Evolutionary conservation across 2,797 vertebrate species (phyloP).

Genomic region (Cygnus olor): DNA sequence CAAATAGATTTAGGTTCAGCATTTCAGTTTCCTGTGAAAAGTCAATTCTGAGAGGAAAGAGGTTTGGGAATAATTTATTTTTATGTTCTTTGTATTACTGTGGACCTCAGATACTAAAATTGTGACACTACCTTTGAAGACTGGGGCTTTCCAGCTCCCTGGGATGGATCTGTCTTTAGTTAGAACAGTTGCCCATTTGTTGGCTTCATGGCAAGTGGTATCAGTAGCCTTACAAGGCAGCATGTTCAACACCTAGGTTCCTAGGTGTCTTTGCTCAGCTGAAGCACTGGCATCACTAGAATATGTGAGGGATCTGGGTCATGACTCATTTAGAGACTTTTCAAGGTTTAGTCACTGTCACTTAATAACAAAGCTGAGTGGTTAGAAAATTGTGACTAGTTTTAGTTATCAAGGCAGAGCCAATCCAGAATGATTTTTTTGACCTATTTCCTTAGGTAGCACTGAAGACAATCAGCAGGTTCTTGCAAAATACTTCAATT

Average conservation of each 20-base stretch:
- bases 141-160: not conserved
- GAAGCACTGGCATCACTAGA: not conserved
- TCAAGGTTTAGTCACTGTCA: not conserved
- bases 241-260: not conserved
- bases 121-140: not conserved
- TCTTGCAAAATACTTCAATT: not conserved
- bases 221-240: not conserved
- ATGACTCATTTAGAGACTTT: not conserved
- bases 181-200: not conserved
- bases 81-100: not conserved
- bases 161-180: not conserved
- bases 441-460: not conserved
- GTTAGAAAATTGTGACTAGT: not conserved
- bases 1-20: not conserved
- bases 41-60: not conserved
- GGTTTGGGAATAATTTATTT: not conserved
- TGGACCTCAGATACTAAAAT: not conserved
- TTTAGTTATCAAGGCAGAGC: not conserved
- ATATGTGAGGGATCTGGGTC: not conserved
- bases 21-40: not conserved
- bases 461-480: not conserved
- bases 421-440: not conserved
- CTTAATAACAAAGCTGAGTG: not conserved
- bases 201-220: not conserved
- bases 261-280: not conserved